phyloP scores from a whole-genome alignment of 1,140 invertebrate genomes.

The Drosophila biarmipes region DNA sequence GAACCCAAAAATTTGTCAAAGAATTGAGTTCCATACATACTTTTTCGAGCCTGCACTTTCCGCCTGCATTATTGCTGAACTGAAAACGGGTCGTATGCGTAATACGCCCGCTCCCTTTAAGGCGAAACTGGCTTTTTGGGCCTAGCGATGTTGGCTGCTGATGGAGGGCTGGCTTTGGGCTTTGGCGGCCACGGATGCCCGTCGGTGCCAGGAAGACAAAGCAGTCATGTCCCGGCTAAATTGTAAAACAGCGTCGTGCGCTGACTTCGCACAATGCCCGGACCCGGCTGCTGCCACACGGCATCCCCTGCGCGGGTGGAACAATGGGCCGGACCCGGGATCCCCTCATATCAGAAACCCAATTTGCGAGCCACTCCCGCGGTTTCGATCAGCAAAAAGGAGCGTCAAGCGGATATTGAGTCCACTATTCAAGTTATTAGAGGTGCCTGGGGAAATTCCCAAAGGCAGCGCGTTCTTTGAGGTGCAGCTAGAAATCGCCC shows the following conservation, averaged over 20 bases:
- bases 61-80: not conserved
- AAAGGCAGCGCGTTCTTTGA: not conserved
- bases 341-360: constrained; percentile 4
- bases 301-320: constrained; percentile 12
- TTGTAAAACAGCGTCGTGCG: constrained; percentile 55
- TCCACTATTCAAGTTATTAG: not conserved
- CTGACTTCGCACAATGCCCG: constrained; percentile 47
- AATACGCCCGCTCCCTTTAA: not conserved
- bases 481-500: too few species aligned
- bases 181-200: not conserved
- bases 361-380: constrained; percentile 20
- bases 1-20: too few species aligned
- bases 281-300: not conserved
- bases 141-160: constrained; percentile 4
- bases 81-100: not conserved
- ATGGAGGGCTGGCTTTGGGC: not conserved
- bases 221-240: constrained; percentile 35
- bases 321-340: constrained; percentile 26
- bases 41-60: too few species aligned
- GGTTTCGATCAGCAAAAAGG: not conserved
- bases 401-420: constrained; percentile 14
- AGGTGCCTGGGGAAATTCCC: not conserved
- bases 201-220: constrained; percentile 13
- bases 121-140: not conserved
- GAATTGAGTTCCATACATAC: too few species aligned